phyloP scores from a whole-genome alignment of 1,140 invertebrate species.

The Cardiocondyla obscurior region DNA sequence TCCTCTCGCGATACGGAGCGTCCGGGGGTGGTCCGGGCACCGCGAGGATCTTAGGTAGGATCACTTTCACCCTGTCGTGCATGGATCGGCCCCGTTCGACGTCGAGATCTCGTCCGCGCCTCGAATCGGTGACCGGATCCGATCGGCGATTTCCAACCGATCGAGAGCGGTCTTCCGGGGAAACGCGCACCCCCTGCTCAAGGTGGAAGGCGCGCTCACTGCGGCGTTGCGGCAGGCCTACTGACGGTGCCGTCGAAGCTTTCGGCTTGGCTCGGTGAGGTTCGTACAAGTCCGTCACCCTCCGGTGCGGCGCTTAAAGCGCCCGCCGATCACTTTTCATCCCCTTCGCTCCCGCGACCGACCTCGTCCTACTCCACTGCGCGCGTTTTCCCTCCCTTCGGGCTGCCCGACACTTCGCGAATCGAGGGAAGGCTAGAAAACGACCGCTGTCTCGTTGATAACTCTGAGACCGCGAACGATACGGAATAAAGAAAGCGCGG shows the following conservation, averaged over 20 bases:
- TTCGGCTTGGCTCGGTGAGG: slow-evolving; percentile 70
- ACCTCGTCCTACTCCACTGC: slow-evolving; percentile 37
- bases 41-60: too few species aligned
- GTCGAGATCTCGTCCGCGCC: background rate
- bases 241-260: slow-evolving; percentile 71
- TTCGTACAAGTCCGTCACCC: slow-evolving; percentile 70
- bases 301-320: slow-evolving; percentile 73
- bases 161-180: background rate
- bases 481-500: slow-evolving; percentile 7
- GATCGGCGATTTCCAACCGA: background rate
- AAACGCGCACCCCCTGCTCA: slow-evolving; percentile 32
- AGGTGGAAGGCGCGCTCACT: slow-evolving; percentile 73
- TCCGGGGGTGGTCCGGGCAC: too few species aligned
- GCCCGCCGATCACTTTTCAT: slow-evolving; percentile 76
- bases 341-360: slow-evolving; percentile 59
- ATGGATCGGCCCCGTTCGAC: background rate
- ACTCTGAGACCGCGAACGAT: slow-evolving; percentile 37
- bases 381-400: slow-evolving; percentile 36
- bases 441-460: slow-evolving; percentile 27
- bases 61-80: slow-evolving; percentile 1
- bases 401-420: slow-evolving; percentile 38
- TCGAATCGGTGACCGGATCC: background rate
- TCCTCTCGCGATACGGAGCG: background rate
- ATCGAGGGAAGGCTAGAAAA: slow-evolving; percentile 64
- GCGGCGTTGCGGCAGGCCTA: slow-evolving; percentile 80